Evolutionary conservation across 2,113 vertebrate genomes (phyloP).

Genomic region (Tupaia tana): DNA sequence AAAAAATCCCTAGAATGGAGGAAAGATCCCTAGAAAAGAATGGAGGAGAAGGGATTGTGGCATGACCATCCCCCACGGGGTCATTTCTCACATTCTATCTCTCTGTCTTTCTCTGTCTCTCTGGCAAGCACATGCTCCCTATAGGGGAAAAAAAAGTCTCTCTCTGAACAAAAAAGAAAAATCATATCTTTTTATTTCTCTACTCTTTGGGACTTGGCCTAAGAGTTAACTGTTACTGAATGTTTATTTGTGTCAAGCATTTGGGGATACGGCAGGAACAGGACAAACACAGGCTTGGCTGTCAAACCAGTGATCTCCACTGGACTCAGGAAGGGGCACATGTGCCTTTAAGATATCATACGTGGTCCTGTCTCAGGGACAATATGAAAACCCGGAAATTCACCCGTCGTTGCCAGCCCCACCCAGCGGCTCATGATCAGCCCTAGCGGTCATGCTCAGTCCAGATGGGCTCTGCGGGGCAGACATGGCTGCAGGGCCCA

Average conservation of each 20-base stretch:
- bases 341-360: background rate
- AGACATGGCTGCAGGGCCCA: background rate
- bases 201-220: background rate
- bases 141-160: too few relatives aligned
- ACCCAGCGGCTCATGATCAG: background rate
- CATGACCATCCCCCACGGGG: too few relatives aligned
- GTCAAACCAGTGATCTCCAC: background rate
- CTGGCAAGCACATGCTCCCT: too few relatives aligned
- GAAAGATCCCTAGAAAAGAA: too few relatives aligned
- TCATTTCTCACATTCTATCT: too few relatives aligned
- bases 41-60: too few relatives aligned
- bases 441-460: fast-evolving
- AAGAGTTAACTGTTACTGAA: background rate
- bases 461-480: fast-evolving
- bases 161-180: too few relatives aligned
- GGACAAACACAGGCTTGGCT: background rate
- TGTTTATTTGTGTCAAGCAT: background rate
- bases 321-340: background rate
- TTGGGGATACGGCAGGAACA: background rate
- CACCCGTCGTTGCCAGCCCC: background rate
- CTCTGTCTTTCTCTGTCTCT: too few relatives aligned
- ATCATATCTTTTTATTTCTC: background rate
- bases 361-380: too few relatives aligned
- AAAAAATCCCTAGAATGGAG: too few relatives aligned
- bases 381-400: too few relatives aligned